These are phyloP conservation scores for Bombus waltoni DNA, from an alignment of 1,140 invertebrate genomes.

Conservation along the genomic window DNA sequence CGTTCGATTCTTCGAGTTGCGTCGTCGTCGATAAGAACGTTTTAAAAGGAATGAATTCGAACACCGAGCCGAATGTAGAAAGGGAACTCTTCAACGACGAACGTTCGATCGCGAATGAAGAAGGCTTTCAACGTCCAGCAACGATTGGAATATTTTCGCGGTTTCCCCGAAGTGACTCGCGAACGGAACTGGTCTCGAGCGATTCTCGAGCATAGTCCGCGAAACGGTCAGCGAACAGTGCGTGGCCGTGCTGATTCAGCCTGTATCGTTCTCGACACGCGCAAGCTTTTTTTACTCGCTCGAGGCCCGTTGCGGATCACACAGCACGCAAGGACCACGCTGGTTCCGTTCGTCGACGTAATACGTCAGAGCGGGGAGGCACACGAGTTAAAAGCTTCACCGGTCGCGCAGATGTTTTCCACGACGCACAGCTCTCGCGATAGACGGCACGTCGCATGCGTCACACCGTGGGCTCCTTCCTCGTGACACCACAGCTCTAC, in stretches of 20 bases:
- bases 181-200: neutral
- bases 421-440: constrained; percentile 44
- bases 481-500: constrained; percentile 12
- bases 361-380: constrained; percentile 33
- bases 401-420: constrained; percentile 49
- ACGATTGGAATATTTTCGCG: neutral
- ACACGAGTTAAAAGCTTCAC: constrained; percentile 44
- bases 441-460: constrained; percentile 50
- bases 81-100: neutral
- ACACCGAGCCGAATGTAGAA: neutral
- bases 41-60: neutral
- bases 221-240: neutral
- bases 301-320: constrained; percentile 19
- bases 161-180: neutral
- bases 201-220: neutral
- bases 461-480: constrained; percentile 32
- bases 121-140: neutral
- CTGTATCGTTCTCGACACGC: constrained; percentile 34
- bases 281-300: constrained; percentile 48
- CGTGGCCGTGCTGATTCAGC: neutral
- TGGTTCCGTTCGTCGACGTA: constrained; percentile 40
- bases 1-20: neutral
- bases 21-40: neutral
- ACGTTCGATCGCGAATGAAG: neutral
- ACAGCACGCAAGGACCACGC: constrained; percentile 31